Base-by-base conservation (phyloP, 2,113 vertebrate genomes). In the Ardeotis arabs region DNA sequence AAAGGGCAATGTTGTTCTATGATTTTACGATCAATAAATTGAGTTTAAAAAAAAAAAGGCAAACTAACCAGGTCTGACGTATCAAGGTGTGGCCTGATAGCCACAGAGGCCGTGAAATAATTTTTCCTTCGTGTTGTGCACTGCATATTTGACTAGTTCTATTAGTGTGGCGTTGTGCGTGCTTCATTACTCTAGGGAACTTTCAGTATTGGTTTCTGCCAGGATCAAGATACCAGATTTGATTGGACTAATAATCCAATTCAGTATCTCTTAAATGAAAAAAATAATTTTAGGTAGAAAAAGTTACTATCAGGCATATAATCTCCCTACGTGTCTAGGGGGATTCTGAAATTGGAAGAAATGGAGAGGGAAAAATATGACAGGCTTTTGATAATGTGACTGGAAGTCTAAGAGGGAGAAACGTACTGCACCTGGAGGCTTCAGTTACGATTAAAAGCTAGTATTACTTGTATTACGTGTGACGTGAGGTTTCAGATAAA, bases 271-370 rank as follows among this genome's bases (percentile, higher is more conserved):
- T 91, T 77, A 80, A 93, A 60, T 72, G 52, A 86, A 90, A 82
- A 82, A 76, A 49, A 66, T 5, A 76, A 72, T 15, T 55, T 72
- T 58, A 79, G 58, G 49, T 64, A 79, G 87, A 56, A 91, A 55
- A 82, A 87, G 80, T 41, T 22, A 41, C 84, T 79, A 9, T 82
- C 67, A 37, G 78, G 80, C 6, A 10, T 81, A 44, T 84, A 22
- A 73, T 81, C 41, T 44, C 47, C 33, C 82, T 62, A 4, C 10
- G 9, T 28, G 37, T 91, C 84, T 87, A 19, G 31, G n/a, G 64
- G 56, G 56, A 62, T 86, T 92, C 77, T 68, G 64, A 92, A 95
- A 96, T 31, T 31, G 44, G 37, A 93, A 89, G 66, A 93, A 95
- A 76, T 66, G n/a, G 73, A 73, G 50, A 79, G 75, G 49, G 44